Percentiles rank a stretch among this genome's conserved stretches.
These are phyloP conservation scores for Limnodromus scolopaceus DNA, from an alignment of 2,797 vertebrate genomes.

Conservation along the genomic window DNA sequence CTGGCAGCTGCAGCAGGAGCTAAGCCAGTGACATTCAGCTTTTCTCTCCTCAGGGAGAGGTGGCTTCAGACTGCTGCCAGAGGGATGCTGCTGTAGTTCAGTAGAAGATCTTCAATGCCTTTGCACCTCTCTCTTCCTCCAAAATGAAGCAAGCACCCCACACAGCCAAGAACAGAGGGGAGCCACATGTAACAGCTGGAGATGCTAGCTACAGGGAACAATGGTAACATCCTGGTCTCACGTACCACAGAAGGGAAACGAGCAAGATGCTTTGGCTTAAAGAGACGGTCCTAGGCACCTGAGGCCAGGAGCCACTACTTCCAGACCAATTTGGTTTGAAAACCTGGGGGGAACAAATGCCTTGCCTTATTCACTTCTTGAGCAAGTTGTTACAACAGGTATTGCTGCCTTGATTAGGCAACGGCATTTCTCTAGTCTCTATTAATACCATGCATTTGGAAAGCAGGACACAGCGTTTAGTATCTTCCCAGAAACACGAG, in stretches of 20 bases:
- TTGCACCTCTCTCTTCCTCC: background rate
- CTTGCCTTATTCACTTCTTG: background rate
- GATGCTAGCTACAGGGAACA: fast-evolving
- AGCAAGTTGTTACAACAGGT: background rate
- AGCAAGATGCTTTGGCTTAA: background rate
- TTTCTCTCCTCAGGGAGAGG: background rate
- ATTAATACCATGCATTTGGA: background rate
- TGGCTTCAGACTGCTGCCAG: background rate
- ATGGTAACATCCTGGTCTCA: fast-evolving
- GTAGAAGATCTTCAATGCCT: background rate
- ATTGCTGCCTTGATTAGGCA: background rate
- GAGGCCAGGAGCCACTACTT: background rate
- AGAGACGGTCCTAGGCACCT: fast-evolving
- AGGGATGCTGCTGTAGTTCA: background rate
- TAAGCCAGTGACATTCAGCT: background rate
- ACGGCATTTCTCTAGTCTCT: background rate
- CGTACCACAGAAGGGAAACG: background rate
- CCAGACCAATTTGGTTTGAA: background rate
- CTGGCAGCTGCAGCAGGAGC: background rate
- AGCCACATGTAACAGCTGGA: background rate
- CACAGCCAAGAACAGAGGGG: background rate
- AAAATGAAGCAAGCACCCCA: fast-evolving
- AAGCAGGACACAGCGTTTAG: background rate
- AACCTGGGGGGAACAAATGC: background rate
- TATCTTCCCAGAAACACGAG: background rate